Base-by-base conservation (phyloP, 1,140 invertebrate genomes). In the Pinna nobilis region DNA sequence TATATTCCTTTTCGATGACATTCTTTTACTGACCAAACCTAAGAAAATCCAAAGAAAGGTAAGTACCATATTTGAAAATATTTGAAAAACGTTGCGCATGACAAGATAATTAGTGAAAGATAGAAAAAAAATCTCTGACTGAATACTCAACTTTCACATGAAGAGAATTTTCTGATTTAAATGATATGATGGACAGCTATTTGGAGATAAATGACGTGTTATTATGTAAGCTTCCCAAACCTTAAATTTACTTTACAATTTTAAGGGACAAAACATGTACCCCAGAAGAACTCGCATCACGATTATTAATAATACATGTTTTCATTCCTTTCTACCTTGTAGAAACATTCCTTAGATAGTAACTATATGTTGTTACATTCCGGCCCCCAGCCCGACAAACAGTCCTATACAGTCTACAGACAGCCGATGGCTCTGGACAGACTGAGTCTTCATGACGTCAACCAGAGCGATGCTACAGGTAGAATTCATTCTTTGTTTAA, bases 1-100 rank as follows among this genome's bases (percentile, higher is more conserved):
- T 80, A 88, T 93, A 28, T 92, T 93, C 69, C 86, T 93, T 6
- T 94, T 93, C 85, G 93, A 93, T 80, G 93, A 93, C 82, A 92
- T 93, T 90, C 87, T 93, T 15, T 86, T 94, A 23, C 89, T 94
- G 30, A 93, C 93, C 32, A 90, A 92, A 83, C 86, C 91, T 44
- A 94, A 93, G 83, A 93, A 93, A 90, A 47, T 87, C 88, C 49
- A 88, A 84, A 91, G 92, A 87, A 93, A 92, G 89, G 91, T 92
- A 84, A 82, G 65, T 25, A 25, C 37, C 5, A 15, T n/a, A n/a
- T 63, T 20, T 63, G 20, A 37, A 7, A 15, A 30, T 20, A 20
- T 47, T 44, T 28, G 9, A 6, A 47, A 41, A 30, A 44, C 13
- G 25, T 64, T 28, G 13, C 15, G 13, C 3, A 25, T 3, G 28